These are phyloP conservation scores for Mesembrinibis cayennensis DNA, from an alignment of 2,113 vertebrate species.

Conservation along the genomic window DNA sequence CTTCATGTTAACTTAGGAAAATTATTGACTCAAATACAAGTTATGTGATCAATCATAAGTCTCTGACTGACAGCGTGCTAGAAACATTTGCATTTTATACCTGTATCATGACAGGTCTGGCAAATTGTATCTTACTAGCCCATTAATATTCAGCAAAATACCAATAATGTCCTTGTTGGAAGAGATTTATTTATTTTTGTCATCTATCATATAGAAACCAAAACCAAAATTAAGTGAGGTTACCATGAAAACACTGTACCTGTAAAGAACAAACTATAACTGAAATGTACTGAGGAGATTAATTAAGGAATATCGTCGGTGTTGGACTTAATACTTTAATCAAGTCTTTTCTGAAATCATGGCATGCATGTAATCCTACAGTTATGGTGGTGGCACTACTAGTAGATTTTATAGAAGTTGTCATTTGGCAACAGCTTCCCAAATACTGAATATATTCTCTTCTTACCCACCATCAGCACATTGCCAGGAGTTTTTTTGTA, in stretches of 20 bases:
- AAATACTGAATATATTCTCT: not conserved
- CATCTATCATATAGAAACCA: not conserved
- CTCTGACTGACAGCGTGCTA: not conserved
- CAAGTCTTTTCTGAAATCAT: not conserved
- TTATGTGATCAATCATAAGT: not conserved
- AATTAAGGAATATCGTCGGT: not conserved
- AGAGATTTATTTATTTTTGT: not conserved
- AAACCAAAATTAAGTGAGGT: not conserved
- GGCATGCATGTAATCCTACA: not conserved
- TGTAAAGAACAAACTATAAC: slow-evolving; percentile 8
- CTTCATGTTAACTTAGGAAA: not conserved
- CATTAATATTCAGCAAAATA: slow-evolving; percentile 13
- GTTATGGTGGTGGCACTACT: not conserved
- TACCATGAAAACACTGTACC: not conserved
- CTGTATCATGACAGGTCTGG: not conserved
- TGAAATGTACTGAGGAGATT: not conserved
- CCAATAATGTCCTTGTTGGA: not conserved
- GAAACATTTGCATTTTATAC: not conserved
- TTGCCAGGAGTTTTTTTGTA: not conserved
- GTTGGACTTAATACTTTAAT: not conserved
- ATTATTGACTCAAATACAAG: not conserved
- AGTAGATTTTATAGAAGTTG: not conserved
- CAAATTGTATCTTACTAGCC: not conserved
- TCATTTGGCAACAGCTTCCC: not conserved
- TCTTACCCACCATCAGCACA: not conserved